Base-by-base conservation (phyloP, 2,113 vertebrate genomes). In the Saguinus imperator region DNA sequence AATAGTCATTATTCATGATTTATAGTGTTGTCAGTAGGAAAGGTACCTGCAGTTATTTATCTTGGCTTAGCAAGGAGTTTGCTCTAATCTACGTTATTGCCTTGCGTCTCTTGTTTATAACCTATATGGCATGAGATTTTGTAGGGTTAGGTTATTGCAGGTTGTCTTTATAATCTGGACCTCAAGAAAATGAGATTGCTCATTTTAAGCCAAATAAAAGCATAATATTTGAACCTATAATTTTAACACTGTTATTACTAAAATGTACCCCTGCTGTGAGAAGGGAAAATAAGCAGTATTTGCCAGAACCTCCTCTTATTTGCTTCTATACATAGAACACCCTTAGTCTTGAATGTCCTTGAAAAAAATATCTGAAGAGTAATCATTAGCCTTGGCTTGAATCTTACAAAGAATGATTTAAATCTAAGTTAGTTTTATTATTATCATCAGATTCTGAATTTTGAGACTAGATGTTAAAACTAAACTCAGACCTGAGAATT, bases 371-470 rank as follows among this genome's bases (percentile, higher is more conserved):
- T 83, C 57, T 83, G 25, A 86, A 66, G 2, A 88, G 6, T 64
- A 88, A 55, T 72, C 29, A 79, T 68, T 93, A 91, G 6, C 50
- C 4, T 95, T 87, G 1, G 1, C 16, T 17, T 82, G 16, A 82
- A 3, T 92, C 43, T 90, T 94, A 50, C 40, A 52, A 72, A 81
- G 4, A 20, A 89, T 0, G 55, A 29, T 48, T 1, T 80, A 72
- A 29, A 81, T 86, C 8, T 80, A 73, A 50, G 16, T 3, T 1
- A n/a, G 4, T 16, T 18, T 88, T 87, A 35, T 9, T 85, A 37
- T 64, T 76, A 61, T 86, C 6, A 50, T 72, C 18, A 76, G 66
- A 92, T 93, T 95, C 11, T 85, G 18, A 95, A 89, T 52, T 61
- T 75, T 73, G n/a, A 86, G 17, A 88, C 9, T 58, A 48, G 3